A percentile compares a stretch with the other conserved stretches of the same genome.
Conservation (phyloP, 2,113 vertebrate species). For the Mobula hypostoma region DNA sequence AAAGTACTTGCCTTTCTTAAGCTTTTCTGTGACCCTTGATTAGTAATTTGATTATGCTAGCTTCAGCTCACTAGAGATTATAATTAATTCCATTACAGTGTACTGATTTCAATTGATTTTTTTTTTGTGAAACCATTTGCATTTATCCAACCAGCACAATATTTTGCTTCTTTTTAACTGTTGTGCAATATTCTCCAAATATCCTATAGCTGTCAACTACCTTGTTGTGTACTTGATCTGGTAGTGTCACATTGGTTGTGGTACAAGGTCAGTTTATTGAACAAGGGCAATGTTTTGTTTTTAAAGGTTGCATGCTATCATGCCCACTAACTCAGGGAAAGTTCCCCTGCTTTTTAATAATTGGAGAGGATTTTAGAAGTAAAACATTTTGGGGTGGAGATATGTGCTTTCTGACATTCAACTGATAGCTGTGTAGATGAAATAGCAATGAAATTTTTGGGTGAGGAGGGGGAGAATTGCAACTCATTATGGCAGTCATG, state of each 20-base stretch:
- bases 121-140: no score
- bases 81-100: neutral
- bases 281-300: neutral
- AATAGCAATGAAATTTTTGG: neutral
- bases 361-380: neutral
- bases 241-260: neutral
- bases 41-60: neutral
- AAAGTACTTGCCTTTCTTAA: neutral
- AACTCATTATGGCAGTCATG: neutral
- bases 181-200: neutral
- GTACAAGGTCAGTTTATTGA: neutral
- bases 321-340: neutral
- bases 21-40: neutral
- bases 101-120: neutral
- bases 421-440: neutral
- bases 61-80: neutral
- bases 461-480: no score
- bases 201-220: neutral
- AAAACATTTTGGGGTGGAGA: neutral
- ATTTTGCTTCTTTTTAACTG: neutral
- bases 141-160: no score
- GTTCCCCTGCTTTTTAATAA: neutral
- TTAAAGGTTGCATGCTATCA: neutral
- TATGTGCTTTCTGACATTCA: neutral
- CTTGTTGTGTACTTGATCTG: neutral